A percentile compares a stretch with the other conserved stretches of the same genome.
Evolutionary conservation across 2,113 vertebrate species (phyloP).

Genomic region (Calyptomena viridis): DNA sequence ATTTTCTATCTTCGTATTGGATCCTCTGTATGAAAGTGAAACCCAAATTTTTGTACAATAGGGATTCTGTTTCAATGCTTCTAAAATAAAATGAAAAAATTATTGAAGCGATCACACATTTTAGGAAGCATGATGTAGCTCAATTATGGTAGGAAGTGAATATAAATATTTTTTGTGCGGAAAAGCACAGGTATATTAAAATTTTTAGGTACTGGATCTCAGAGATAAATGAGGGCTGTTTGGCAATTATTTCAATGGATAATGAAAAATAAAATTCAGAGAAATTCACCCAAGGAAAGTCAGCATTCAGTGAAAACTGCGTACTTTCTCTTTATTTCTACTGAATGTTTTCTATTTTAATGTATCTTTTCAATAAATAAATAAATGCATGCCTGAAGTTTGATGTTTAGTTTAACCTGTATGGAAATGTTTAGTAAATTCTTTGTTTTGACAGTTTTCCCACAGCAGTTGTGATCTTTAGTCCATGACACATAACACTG

Average conservation of each 20-base stretch:
- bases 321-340: neutral
- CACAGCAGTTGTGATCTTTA: neutral
- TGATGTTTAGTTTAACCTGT: neutral
- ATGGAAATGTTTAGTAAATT: neutral
- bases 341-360: neutral
- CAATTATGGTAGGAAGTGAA: neutral
- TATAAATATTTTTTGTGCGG: neutral
- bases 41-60: neutral
- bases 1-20: neutral
- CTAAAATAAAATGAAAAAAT: neutral
- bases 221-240: neutral
- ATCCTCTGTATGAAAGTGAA: neutral
- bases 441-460: slow-evolving; percentile 19
- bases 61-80: neutral
- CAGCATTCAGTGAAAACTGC: neutral
- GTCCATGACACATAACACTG: neutral
- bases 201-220: neutral
- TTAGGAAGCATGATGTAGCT: neutral
- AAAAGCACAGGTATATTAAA: neutral
- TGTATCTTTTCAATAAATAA: neutral
- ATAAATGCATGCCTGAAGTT: neutral
- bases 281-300: neutral
- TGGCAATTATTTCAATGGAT: neutral
- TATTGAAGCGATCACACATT: neutral
- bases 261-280: neutral